Base-by-base conservation (phyloP, 92 coral and sea anemone species). In the Palythoa grandis region DNA sequence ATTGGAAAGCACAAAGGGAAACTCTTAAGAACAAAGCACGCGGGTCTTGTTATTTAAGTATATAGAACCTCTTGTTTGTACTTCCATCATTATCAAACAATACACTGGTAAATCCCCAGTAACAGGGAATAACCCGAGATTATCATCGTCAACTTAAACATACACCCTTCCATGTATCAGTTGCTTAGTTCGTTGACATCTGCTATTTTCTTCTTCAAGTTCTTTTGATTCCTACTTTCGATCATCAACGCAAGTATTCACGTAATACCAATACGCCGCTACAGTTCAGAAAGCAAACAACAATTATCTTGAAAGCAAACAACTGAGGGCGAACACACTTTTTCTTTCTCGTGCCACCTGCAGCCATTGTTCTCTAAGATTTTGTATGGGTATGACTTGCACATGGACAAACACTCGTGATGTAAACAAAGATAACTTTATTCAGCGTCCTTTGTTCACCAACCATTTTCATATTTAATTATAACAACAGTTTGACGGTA, bases 331-430 rank as follows among this genome's bases (percentile, higher is more conserved):
- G 58, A 73, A 80, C 85, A 11, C 72, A 39, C 54, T 10, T 6
- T 14, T 43, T 47, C 71, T 39, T 12, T 20, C 38, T 19, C 2
- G 6, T 50, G 74, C 85, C 85, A 80, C 85, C 85, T 80, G 85
- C 85, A 11, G 43, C 74, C 43, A 43, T 80, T 80, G 85, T 80
- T 53, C 72, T 20, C 58, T 29, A 54, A 66, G 40, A 65, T 80
- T 58, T 65, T 80, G 73, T 47, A 43, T 66, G 23, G 47, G 74
- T 39, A 17, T 66, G 74, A 19, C 85, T 66, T 80, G 57, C 85
- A 80, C 85, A 80, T 80, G 85, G 74, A 80, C 85, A 80, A 80
- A 66, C 85, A 65, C 85, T 47, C 63, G 85, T 14, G 74, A 66
- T 80, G 74, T 52, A 50, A 80, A 80, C 85, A 80, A 66, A 80